These are phyloP conservation scores for Aramus guarauna DNA, from an alignment of 2,113 vertebrate species.

Conservation along the genomic window DNA sequence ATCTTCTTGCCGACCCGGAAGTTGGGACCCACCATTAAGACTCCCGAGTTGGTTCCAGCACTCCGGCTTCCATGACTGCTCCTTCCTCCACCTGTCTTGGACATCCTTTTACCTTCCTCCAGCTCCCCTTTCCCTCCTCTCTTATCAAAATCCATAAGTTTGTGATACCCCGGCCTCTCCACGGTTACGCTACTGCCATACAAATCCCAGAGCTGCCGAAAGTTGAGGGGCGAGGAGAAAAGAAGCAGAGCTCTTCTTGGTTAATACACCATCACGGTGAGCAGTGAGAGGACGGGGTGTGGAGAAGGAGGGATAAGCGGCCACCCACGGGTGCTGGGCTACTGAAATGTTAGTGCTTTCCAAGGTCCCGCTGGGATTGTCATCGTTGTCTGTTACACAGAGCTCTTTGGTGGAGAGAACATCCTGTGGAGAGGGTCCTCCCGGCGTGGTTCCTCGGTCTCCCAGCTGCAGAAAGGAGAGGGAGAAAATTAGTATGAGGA, in stretches of 20 bases:
- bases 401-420: slow-evolving; percentile 40
- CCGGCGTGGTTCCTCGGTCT: slow-evolving; percentile 4
- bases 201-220: slow-evolving; percentile 85
- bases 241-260: slow-evolving; percentile 22
- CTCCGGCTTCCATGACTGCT: slow-evolving; percentile 79
- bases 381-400: slow-evolving; percentile 31
- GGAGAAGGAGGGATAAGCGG: slow-evolving; percentile 6
- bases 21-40: slow-evolving; percentile 97
- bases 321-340: slow-evolving; percentile 49
- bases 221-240: slow-evolving; percentile 63
- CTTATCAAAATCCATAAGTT: slow-evolving; percentile 99
- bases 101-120: slow-evolving; percentile 91
- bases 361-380: not conserved
- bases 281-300: not conserved
- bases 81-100: slow-evolving; percentile 76
- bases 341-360: slow-evolving; percentile 35
- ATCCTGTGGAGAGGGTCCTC: slow-evolving; percentile 57
- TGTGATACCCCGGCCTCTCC: slow-evolving; percentile 99
- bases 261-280: slow-evolving; percentile 68
- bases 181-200: slow-evolving; percentile 95
- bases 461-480: slow-evolving; percentile 40
- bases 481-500: not conserved
- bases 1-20: slow-evolving; percentile 98
- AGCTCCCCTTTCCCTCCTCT: slow-evolving; percentile 92
- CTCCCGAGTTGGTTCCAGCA: slow-evolving; percentile 87